Conservation (phyloP, 2,113 vertebrate genomes). For the Channa maculata region DNA sequence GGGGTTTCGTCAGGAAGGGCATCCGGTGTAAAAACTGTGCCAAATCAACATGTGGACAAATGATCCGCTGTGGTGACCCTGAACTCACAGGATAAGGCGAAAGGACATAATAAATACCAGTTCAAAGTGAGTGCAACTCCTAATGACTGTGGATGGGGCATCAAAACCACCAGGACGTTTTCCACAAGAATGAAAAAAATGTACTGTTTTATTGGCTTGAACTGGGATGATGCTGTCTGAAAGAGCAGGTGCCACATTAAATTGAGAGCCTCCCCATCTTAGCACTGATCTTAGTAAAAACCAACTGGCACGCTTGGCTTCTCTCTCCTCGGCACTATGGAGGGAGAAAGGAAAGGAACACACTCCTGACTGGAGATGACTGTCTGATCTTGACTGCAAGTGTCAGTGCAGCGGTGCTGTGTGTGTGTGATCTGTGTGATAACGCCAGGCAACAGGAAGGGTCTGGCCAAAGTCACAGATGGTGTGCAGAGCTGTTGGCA, state of each 20-base stretch:
- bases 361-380: slow-evolving; percentile 47
- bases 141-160: background rate
- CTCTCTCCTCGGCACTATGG: slow-evolving; percentile 33
- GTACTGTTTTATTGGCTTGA: slow-evolving; percentile 16
- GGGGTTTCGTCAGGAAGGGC: too few species aligned
- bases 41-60: too few species aligned
- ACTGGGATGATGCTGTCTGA: slow-evolving; percentile 19
- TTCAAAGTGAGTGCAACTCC: background rate
- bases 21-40: too few species aligned
- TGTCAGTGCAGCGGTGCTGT: slow-evolving; percentile 32
- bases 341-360: slow-evolving; percentile 35
- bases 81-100: too few species aligned
- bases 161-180: slow-evolving; percentile 23
- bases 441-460: slow-evolving; percentile 49
- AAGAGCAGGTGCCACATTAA: slow-evolving; percentile 48
- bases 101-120: too few species aligned
- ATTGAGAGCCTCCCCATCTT: slow-evolving; percentile 61
- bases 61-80: too few species aligned
- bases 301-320: slow-evolving; percentile 34
- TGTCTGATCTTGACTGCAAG: slow-evolving; percentile 46
- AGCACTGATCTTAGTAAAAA: background rate
- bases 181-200: slow-evolving; percentile 12
- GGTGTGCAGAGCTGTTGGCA: slow-evolving; percentile 63
- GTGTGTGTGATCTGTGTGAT: slow-evolving; percentile 32
- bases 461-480: slow-evolving; percentile 71